Evolutionary conservation across 2,888 invertebrate species (phyloP), one percentile per base, ranked within the genome.

Genomic region (Synergus umbraculus): DNA sequence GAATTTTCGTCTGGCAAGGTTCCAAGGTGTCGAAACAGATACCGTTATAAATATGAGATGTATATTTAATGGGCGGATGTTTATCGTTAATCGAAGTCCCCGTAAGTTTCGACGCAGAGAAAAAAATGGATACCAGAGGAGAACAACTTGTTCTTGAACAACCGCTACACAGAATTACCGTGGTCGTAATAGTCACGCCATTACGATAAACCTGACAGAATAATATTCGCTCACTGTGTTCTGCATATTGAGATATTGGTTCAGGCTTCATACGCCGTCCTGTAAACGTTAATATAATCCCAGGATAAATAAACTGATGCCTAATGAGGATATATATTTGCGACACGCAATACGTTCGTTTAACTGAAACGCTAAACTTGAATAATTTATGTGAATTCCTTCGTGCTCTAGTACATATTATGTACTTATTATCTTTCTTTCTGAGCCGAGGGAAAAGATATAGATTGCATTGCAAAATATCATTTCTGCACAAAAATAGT

Each of bases 251-350:
- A 67, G 15, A 15, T 73, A 60, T 78, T 63, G 77, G 69, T 44
- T 78, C 79, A 77, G 65, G 46, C 79, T 79, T 78, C 46, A 41
- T 46, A 37, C 13, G 58, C 0, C 5, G 18, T 46, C 46, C 4
- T 46, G 12, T 46, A 66, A 66, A 18, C 10, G n/a, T 44, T 10
- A 66, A 66, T 41, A 66, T 43, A 9, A 44, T 44, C 44, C 29
- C 29, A 43, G 10, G 12, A 22, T 9, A 66, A 44, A 66, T 66
- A 44, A 44, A 44, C 18, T 66, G 18, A 10, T 43, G 15, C 65
- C 44, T 66, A 66, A 66, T 66, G 44, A 66, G 10, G 22, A 67
- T 67, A 44, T 67, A 67, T 66, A 29, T 29, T 67, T n/a, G 12
- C 18, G 44, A 22, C 44, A 67, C 44, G 44, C 66, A 67, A 67